Evolutionary conservation across 2,888 invertebrate species (phyloP).

Genomic region (Abscondita cerata): DNA sequence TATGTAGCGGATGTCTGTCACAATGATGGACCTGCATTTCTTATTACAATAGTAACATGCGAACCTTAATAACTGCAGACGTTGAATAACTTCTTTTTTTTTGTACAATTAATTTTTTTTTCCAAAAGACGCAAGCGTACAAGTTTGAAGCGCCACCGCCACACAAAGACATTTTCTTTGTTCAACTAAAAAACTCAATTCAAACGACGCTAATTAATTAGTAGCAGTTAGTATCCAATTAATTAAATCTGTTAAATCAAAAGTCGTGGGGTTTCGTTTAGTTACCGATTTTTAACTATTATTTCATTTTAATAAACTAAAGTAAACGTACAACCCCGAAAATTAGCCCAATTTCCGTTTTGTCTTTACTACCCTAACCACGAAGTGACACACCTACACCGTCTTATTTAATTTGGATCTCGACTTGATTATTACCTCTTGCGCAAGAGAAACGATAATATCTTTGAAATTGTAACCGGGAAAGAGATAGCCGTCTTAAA

Average conservation of each 20-base stretch:
- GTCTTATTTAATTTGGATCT: slow-evolving; percentile 46
- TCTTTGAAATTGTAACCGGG: slow-evolving; percentile 39
- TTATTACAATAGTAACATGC: slow-evolving; percentile 3
- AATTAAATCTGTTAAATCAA: too few relatives aligned
- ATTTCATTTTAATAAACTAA: slow-evolving; percentile 4
- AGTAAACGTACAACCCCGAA: slow-evolving; percentile 27
- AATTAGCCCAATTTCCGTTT: slow-evolving; percentile 44
- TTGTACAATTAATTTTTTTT: too few relatives aligned
- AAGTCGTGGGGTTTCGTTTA: too few relatives aligned
- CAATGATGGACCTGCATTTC: slow-evolving; percentile 22
- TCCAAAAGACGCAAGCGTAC: too few relatives aligned
- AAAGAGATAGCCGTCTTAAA: slow-evolving; percentile 27
- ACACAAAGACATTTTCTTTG: too few relatives aligned
- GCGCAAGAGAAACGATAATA: slow-evolving; percentile 38
- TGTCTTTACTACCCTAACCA: slow-evolving; percentile 40
- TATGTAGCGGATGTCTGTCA: slow-evolving; percentile 22
- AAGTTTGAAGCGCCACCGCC: too few relatives aligned
- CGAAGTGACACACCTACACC: slow-evolving; percentile 44
- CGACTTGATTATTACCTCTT: slow-evolving; percentile 43
- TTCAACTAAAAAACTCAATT: too few relatives aligned
- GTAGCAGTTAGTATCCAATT: too few relatives aligned
- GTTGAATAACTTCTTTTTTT: too few relatives aligned
- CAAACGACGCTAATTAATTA: too few relatives aligned
- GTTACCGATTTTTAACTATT: too few relatives aligned
- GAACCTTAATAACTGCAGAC: neutral